Percentiles rank a stretch among this genome's conserved stretches.
phyloP scores from a whole-genome alignment of 2,888 invertebrate genomes.

The Copidosoma aretas region DNA sequence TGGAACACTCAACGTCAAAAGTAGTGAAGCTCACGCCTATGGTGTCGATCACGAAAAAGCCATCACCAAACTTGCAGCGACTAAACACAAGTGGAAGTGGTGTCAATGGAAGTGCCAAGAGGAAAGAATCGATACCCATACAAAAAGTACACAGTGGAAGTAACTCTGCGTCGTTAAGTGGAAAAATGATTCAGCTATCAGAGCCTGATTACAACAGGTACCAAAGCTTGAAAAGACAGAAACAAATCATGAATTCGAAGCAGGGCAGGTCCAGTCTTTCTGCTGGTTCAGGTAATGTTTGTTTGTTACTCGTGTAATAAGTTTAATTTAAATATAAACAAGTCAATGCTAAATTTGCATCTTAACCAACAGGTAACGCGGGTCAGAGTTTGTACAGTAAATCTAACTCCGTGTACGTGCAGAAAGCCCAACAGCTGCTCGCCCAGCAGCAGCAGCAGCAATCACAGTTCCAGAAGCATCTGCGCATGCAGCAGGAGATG shows the following conservation, averaged over 20 bases:
- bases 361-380: slow-evolving; percentile 33
- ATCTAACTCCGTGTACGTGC: slow-evolving; percentile 40
- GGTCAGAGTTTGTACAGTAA: slow-evolving; percentile 37
- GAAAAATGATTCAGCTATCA: slow-evolving; percentile 77
- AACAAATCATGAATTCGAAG: slow-evolving; percentile 61
- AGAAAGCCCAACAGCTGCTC: slow-evolving; percentile 57
- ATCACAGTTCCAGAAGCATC: slow-evolving; percentile 54
- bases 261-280: slow-evolving; percentile 27
- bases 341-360: slow-evolving; percentile 15
- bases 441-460: slow-evolving; percentile 58
- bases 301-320: too few relatives aligned
- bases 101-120: slow-evolving; percentile 48
- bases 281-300: slow-evolving; percentile 34
- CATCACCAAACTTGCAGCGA: slow-evolving; percentile 58
- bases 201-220: slow-evolving; percentile 79
- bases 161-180: background rate
- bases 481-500: slow-evolving; percentile 60
- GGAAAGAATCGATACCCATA: slow-evolving; percentile 67
- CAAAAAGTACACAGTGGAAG: slow-evolving; percentile 67
- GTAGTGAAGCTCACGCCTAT: slow-evolving; percentile 55
- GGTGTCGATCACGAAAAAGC: slow-evolving; percentile 60
- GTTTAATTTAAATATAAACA: too few relatives aligned
- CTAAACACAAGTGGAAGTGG: slow-evolving; percentile 43
- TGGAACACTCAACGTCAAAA: slow-evolving; percentile 41
- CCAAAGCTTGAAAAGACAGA: slow-evolving; percentile 64